Conservation (phyloP, 2,888 invertebrate species). For the Eristalis tenax region DNA sequence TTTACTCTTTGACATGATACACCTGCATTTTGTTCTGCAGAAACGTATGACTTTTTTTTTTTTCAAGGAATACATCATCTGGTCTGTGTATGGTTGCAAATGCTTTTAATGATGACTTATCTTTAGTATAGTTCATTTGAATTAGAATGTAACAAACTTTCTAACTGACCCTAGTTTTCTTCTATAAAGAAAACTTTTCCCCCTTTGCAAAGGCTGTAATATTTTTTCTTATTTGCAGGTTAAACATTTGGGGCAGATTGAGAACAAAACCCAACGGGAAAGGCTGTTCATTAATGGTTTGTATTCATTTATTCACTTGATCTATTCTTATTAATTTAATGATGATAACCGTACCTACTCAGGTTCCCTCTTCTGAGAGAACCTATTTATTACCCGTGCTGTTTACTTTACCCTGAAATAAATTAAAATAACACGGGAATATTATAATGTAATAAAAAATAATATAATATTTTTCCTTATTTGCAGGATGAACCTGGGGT, state of each 20-base stretch:
- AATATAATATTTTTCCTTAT: too few relatives aligned
- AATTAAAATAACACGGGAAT: too few relatives aligned
- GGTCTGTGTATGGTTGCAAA: not conserved
- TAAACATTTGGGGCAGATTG: not conserved
- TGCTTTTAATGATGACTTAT: constrained; percentile 45
- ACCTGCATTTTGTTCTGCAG: too few relatives aligned
- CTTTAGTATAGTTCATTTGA: constrained; percentile 69
- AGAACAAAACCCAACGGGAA: not conserved
- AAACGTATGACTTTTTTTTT: not conserved
- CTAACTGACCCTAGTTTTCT: constrained; percentile 27
- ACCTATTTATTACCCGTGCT: not conserved
- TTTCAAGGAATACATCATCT: not conserved
- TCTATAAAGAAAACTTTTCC: too few relatives aligned
- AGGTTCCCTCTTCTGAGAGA: not conserved
- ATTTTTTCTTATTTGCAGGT: not conserved
- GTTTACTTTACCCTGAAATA: not conserved
- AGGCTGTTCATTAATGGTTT: not conserved
- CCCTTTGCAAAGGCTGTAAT: not conserved
- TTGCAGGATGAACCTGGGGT: too few relatives aligned
- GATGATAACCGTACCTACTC: not conserved
- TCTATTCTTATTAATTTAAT: not conserved
- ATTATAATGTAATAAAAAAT: too few relatives aligned
- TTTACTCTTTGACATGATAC: too few relatives aligned
- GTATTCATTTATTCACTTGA: not conserved
- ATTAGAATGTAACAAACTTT: constrained; percentile 59